Conservation (phyloP, 2,888 invertebrate species). For the Lymantria monacha region DNA sequence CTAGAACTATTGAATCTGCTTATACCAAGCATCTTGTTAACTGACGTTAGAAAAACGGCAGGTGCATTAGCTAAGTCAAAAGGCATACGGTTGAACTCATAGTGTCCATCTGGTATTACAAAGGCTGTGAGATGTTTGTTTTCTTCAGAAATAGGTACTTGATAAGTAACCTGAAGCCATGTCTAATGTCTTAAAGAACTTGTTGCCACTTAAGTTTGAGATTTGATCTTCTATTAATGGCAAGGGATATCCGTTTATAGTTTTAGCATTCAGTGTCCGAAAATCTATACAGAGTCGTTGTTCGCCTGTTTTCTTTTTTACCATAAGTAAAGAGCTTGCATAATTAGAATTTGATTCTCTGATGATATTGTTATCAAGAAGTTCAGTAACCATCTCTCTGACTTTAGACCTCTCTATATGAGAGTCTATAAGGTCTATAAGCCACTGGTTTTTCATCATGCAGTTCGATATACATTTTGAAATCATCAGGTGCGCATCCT, state of each 20-base stretch:
- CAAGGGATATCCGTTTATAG: background rate
- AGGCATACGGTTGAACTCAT: background rate
- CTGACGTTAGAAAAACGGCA: background rate
- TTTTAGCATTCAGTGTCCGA: background rate
- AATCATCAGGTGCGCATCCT: background rate
- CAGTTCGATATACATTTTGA: background rate
- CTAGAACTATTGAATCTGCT: background rate
- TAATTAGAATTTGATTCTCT: background rate
- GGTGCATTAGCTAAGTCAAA: background rate
- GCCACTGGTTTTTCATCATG: constrained; percentile 3
- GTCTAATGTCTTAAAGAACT: background rate
- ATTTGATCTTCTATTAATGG: background rate
- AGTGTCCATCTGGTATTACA: background rate
- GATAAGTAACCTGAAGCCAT: constrained; percentile 1
- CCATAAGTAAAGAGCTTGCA: constrained; percentile 1
- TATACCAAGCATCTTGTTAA: background rate
- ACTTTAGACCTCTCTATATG: background rate
- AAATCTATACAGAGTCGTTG: constrained; percentile 1
- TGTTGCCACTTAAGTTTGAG: background rate
- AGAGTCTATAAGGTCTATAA: constrained; percentile 3
- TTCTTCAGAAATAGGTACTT: background rate
- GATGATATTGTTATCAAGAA: background rate
- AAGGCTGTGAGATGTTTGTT: background rate
- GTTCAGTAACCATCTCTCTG: background rate
- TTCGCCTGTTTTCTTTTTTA: constrained; percentile 1